phyloP scores from a whole-genome alignment of 2,113 vertebrate species.

The Corythoichthys haematopterus region DNA sequence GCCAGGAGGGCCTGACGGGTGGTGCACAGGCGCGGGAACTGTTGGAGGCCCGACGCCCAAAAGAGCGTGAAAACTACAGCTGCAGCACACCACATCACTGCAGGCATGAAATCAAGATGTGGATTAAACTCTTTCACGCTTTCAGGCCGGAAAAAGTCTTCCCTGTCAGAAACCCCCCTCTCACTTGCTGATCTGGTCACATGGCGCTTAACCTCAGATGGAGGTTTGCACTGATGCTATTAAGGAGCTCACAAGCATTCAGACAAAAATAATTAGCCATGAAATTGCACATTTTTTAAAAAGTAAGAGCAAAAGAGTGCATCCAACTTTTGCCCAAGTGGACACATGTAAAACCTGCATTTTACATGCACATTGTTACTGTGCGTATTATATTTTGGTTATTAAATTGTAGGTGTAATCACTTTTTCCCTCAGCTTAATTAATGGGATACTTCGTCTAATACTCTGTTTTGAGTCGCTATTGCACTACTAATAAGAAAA shows the following conservation, averaged over 20 bases:
- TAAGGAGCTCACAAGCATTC: neutral
- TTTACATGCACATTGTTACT: no score
- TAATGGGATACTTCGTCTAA: no score
- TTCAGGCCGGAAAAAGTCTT: conserved; percentile 10
- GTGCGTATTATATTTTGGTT: no score
- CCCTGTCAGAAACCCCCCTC: neutral
- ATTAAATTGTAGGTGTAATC: no score
- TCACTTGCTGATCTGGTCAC: conserved; percentile 45
- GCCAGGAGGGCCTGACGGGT: conserved; percentile 36
- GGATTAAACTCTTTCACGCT: neutral
- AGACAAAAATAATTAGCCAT: neutral
- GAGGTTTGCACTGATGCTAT: conserved; percentile 12
- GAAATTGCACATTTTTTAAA: neutral
- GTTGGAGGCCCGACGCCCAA: conserved; percentile 34
- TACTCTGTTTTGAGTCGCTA: no score
- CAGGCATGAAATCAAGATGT: neutral
- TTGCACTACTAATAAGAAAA: no score
- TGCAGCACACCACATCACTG: conserved; percentile 65
- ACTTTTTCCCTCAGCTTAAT: no score
- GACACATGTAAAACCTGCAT: no score
- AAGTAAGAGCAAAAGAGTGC: neutral
- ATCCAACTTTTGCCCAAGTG: neutral
- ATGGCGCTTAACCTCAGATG: conserved; percentile 45
- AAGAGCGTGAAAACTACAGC: conserved; percentile 33
- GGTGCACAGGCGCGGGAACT: conserved; percentile 58